Evolutionary conservation across 2,888 invertebrate species (phyloP), one percentile per base, ranked within the genome.

Genomic region (Pristionchus mayeri): DNA sequence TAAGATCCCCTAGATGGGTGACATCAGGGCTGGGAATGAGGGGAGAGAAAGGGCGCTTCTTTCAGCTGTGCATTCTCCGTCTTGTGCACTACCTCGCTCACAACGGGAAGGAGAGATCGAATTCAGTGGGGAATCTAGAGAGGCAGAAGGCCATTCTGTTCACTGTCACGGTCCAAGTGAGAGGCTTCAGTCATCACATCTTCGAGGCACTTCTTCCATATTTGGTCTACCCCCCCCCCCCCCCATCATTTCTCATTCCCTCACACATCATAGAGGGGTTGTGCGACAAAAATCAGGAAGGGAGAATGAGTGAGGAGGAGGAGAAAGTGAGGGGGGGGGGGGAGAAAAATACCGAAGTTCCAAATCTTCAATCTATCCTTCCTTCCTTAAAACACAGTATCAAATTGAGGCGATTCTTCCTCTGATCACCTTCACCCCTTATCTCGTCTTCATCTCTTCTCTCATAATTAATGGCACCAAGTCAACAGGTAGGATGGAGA

Each of bases 131-230:
- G 16, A 75, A 75, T 75, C 13, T 81, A 11, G 81, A 81, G 34
- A 60, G 81, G 27, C 81, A 81, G 24, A 81, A 50, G 60, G 81
- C 57, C 2, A 81, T 81, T 48, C 57, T 81, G 6, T 44, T 81
- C 30, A 81, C 81, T 44, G 44, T 81, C 11, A 40, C 37, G 37
- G 81, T 81, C 21, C 81, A 81, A 54, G 81, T 81, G 67, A 67
- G 67, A 21, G 27, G 11, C 13, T 7, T 9, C 21, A n/a, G n/a
- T n/a, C n/a, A n/a, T n/a, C n/a, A n/a, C n/a, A n/a, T n/a, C n/a
- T n/a, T n/a, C n/a, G n/a, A n/a, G n/a, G n/a, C n/a, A n/a, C n/a
- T n/a, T n/a, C n/a, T n/a, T n/a, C n/a, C n/a, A n/a, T n/a, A n/a
- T n/a, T n/a, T n/a, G n/a, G n/a, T n/a, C n/a, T n/a, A n/a, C n/a